Conservation (phyloP, 2,888 invertebrate genomes). For the Nomada goodeniana region DNA sequence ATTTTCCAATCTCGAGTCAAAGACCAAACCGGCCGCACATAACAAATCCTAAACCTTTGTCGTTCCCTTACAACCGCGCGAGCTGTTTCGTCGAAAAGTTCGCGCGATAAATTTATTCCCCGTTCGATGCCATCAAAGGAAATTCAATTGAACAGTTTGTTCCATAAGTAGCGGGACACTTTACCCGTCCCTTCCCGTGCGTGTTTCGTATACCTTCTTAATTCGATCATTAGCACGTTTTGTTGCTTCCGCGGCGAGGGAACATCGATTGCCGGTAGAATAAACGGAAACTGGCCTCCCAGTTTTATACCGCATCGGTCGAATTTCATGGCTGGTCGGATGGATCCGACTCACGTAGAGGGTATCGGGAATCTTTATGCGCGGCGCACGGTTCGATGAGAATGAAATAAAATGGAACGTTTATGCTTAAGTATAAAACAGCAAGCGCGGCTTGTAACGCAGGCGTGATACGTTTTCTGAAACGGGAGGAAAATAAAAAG, state of each 20-base stretch:
- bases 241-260: neutral
- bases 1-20: neutral
- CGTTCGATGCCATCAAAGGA: too few relatives aligned
- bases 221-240: constrained; percentile 28
- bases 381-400: constrained; percentile 59
- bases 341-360: constrained; percentile 60
- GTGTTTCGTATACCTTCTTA: neutral
- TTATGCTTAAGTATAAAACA: constrained; percentile 58
- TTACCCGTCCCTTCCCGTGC: too few relatives aligned
- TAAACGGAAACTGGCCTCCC: constrained; percentile 39
- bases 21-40: constrained; percentile 7
- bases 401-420: constrained; percentile 69
- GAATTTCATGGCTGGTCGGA: constrained; percentile 48
- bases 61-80: constrained; percentile 17
- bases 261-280: constrained; percentile 20
- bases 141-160: neutral
- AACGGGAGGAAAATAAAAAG: constrained; percentile 11
- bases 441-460: constrained; percentile 15
- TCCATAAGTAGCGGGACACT: neutral
- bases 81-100: neutral
- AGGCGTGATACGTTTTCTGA: constrained; percentile 28
- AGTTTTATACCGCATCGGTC: constrained; percentile 50
- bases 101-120: constrained; percentile 9
- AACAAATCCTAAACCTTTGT: constrained; percentile 25
- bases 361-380: constrained; percentile 67